Evolutionary conservation across 2,888 invertebrate species (phyloP).

Genomic region (Limnephilus auricula): DNA sequence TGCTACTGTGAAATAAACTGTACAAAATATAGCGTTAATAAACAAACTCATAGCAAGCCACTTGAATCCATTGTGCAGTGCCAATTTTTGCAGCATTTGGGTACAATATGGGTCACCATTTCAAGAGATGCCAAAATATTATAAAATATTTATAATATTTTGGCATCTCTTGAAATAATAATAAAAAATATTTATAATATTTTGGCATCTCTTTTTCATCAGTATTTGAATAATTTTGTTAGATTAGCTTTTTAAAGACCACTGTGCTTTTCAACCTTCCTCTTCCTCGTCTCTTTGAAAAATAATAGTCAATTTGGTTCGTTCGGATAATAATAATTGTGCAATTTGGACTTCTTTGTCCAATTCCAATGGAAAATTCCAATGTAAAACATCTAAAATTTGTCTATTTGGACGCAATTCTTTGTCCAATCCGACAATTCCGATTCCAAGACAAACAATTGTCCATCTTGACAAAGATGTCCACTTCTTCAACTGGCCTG

Average conservation of each 20-base stretch:
- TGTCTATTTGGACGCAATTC: no score
- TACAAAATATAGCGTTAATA: background rate
- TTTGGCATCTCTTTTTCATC: background rate
- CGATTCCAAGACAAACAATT: no score
- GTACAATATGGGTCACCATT: background rate
- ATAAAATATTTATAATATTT: background rate
- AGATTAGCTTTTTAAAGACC: background rate
- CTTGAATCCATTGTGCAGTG: background rate
- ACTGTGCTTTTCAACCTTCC: background rate
- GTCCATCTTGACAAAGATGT: no score
- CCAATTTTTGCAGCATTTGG: background rate
- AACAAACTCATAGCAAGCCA: background rate
- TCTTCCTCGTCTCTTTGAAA: background rate
- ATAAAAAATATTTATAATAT: no score
- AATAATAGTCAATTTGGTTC: no score
- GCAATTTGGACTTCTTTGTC: no score
- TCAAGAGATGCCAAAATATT: background rate
- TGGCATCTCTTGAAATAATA: background rate
- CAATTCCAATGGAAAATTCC: no score
- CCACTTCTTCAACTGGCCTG: no score
- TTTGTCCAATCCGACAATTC: no score
- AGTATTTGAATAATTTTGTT: background rate
- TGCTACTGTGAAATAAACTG: background rate
- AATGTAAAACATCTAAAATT: no score
- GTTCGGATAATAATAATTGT: no score